Base-by-base conservation (phyloP, 2,113 vertebrate genomes). In the Cinclus mexicanus region DNA sequence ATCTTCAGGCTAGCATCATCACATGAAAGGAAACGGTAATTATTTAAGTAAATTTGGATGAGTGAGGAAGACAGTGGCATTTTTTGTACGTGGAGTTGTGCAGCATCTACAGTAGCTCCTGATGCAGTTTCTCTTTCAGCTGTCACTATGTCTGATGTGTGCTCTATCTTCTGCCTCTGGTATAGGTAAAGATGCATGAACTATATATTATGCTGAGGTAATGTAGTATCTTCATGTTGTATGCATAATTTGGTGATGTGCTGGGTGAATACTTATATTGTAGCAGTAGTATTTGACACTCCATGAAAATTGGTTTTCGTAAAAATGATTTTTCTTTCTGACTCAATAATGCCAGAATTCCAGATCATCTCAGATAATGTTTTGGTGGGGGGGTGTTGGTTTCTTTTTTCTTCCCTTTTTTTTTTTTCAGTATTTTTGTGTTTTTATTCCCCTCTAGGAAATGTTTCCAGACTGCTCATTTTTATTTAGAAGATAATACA, bases 381-480 rank as follows among this genome's bases (percentile, higher is more conserved):
- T 83, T 83, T 46, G 26, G 12, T 52, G 37, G 7, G 2, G 11
- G 31, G 52, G 61, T 47, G 8, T 29, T 37, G 22, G 7, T 33
- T 68, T 77, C 7, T 60, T 77, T 75, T n/a, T 47, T 47, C 1
- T 19, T 39, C 10, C 23, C 8, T 11, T 61, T 6, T 21, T 39
- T 37, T n/a, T 42, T 71, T 55, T 39, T 33, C 26, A 56, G 42
- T 63, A 72, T 90, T 83, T 60, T 76, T 84, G 59, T 23, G n/a
- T 92, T 12, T 81, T 80, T 95, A 93, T 97, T 89, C 81, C n/a
- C 83, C 89, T 96, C 31, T 95, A 99, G 99, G 96, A 98, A 99
- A 86, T 99, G 99, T 96, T 99, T 99, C 97, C 99, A 99, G 98
- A 99, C 99, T 9, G 99, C 99, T 91, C 99, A 99, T 90, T 99